Evolutionary conservation across 2,888 invertebrate species (phyloP), one percentile per base, ranked within the genome.

Genomic region (Eupithecia exiguata): DNA sequence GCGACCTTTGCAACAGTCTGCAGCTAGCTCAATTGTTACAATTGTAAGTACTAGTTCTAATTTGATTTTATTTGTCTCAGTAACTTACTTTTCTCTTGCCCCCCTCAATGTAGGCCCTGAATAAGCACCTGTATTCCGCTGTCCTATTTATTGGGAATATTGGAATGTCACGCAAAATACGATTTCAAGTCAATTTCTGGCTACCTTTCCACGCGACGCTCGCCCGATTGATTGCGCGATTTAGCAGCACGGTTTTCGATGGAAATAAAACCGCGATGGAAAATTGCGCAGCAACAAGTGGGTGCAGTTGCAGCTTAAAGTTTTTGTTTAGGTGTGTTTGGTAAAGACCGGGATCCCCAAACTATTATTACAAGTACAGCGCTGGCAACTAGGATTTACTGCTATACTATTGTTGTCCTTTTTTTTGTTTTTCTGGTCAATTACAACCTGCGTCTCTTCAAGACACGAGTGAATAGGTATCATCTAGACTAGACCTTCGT

Each of bases 141-240:
- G 73, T 38, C 61, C 71, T 71, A 73, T 66, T 69, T 69, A 71
- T 73, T 71, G 69, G 63, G 25, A 69, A 62, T 66, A 66, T 73
- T 71, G 66, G 58, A 25, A 69, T 67, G 62, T 69, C 71, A 69
- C 71, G 66, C 73, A 71, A 72, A 73, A 73, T 71, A 53, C 62
- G 62, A 76, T 76, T 74, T 16, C 66, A 49, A 73, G 62, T 69
- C 76, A 76, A 76, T 74, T 69, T 76, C 73, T 68, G 70, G 43
- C 72, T 68, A 68, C 21, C 46, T 72, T 70, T 68, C 61, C 43
- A 63, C 67, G 35, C 71, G 63, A 68, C 67, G 62, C 49, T 58
- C 10, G 58, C 40, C 38, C 46, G 61, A 53, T 66, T 66, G 71
- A 68, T 74, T 70, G 74, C 40, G 40, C 38, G 73, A 67, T 53